Base-by-base conservation (phyloP, 2,797 vertebrate species). In the Epinephelus coioides region DNA sequence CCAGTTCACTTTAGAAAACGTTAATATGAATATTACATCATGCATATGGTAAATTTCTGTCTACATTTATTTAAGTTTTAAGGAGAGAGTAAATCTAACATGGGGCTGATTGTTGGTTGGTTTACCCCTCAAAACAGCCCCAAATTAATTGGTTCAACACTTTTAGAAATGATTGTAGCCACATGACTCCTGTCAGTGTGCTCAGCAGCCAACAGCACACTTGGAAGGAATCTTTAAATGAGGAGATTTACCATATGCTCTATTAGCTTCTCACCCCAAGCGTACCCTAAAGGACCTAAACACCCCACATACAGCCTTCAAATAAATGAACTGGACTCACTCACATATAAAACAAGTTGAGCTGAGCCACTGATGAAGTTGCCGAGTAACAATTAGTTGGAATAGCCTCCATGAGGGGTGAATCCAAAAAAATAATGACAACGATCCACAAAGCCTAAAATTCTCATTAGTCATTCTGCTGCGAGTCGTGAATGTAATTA, bases 401-500 rank as follows among this genome's bases (percentile, higher is more conserved):
- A 88, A 63, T 72, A 55, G 40, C 40, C 40, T 43, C 11, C 43
- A 86, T 59, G 40, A 74, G 54, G 63, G 67, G 50, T 63, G 68
- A 78, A 79, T 84, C 34, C 6, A 40, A 72, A 78, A 43, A 84
- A 84, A 77, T 67, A 86, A 85, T 82, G 76, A 75, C 73, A 84
- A 66, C 6, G 17, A 82, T 88, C 82, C 74, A 87, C 70, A 81
- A 78, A 73, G 79, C 71, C 83, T 70, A 70, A 90, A 86, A 78
- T 89, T 88, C 81, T 93, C 85, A 94, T 94, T 89, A 90, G 78
- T 87, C 79, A 89, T 83, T 91, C 80, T 77, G 76, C 86, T 85
- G 73, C 25, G 60, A 91, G 84, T 79, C 10, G 67, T 79, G 82
- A 73, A 81, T 89, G 86, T 90, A 92, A 93, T 95, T 94, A 94